Percentiles rank a stretch among this genome's conserved stretches.
These are phyloP conservation scores for Leistus spinibarbis DNA, from an alignment of 2,888 invertebrate genomes.

Conservation along the genomic window DNA sequence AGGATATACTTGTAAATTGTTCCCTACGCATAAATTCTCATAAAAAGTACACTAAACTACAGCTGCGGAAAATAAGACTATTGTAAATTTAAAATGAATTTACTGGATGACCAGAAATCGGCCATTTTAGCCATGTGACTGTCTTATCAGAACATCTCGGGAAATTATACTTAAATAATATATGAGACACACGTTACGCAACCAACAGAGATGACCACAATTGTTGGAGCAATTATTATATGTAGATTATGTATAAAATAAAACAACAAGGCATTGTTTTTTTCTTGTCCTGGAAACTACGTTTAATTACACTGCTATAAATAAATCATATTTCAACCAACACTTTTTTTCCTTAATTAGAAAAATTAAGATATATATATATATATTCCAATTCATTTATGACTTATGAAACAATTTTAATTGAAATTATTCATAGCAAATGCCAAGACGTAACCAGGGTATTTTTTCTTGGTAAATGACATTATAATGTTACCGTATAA, in stretches of 20 bases:
- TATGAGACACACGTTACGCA: slow-evolving; percentile 23
- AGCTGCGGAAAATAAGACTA: too few species aligned
- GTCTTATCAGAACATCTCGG: background rate
- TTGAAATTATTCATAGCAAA: too few species aligned
- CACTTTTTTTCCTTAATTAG: background rate
- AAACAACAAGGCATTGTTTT: slow-evolving; percentile 24
- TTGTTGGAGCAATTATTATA: slow-evolving; percentile 25
- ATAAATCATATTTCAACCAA: slow-evolving; percentile 20
- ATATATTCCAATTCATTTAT: slow-evolving; percentile 60
- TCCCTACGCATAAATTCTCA: background rate
- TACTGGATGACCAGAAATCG: background rate
- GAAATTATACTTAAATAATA: background rate
- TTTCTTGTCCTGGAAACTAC: slow-evolving; percentile 31
- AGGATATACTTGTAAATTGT: background rate
- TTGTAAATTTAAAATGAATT: background rate
- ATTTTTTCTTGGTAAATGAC: too few species aligned
- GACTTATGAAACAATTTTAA: too few species aligned
- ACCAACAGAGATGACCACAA: slow-evolving; percentile 26
- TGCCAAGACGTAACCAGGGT: too few species aligned
- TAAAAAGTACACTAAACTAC: too few species aligned
- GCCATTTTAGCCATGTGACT: background rate
- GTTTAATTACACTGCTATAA: slow-evolving; percentile 24
- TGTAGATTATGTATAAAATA: slow-evolving; percentile 30
- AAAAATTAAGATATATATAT: background rate
- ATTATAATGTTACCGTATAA: too few species aligned